phyloP scores from a whole-genome alignment of 2,888 invertebrate species.

The Octonoba sinensis region DNA sequence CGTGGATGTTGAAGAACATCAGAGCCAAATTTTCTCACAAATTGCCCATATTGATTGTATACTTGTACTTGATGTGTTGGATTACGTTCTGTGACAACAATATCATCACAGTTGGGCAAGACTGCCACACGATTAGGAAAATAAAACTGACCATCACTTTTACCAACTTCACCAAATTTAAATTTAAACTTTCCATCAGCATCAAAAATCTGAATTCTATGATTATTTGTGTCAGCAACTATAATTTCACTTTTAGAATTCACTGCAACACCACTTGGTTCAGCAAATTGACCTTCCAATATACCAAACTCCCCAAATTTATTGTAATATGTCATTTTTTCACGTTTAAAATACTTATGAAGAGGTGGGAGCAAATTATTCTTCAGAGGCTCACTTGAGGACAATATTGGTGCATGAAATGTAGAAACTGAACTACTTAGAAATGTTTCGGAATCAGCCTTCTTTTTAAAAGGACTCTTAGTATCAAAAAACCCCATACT shows the following conservation, averaged over 20 bases:
- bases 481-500: conserved; percentile 76
- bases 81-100: conserved; percentile 95
- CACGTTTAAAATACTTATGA: conserved; percentile 92
- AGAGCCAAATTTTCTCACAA: conserved; percentile 98
- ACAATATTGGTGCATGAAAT: conserved; percentile 69
- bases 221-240: conserved; percentile 96
- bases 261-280: conserved; percentile 98
- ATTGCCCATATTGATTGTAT: conserved; percentile 99
- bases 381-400: conserved; percentile 86
- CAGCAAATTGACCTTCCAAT: conserved; percentile 98
- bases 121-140: conserved; percentile 99
- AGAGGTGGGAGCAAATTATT: conserved; percentile 69
- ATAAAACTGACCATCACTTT: conserved; percentile 94
- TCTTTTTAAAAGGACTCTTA: conserved; percentile 92
- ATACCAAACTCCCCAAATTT: conserved; percentile 99
- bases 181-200: conserved; percentile 99
- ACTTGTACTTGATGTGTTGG: conserved; percentile 99
- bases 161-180: conserved; percentile 98
- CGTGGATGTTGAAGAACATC: conserved; percentile 98
- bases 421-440: conserved; percentile 68
- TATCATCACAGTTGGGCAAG: conserved; percentile 97
- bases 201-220: conserved; percentile 99
- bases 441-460: conserved; percentile 85
- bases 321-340: conserved; percentile 99
- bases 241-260: conserved; percentile 99